Base-by-base conservation (phyloP, 2,113 vertebrate genomes). In the Steatornis caripensis region DNA sequence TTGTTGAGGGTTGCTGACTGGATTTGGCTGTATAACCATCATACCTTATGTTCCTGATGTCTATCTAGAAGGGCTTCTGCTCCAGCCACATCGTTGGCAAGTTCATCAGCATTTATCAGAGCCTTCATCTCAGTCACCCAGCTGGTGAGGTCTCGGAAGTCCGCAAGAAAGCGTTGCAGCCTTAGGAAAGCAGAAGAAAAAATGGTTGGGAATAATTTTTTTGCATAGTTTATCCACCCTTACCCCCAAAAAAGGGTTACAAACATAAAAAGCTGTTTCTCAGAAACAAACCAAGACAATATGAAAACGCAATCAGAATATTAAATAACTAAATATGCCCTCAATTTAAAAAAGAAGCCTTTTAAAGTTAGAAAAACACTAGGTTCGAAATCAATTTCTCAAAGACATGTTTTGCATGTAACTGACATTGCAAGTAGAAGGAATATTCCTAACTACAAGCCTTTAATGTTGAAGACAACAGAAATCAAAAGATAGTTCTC, bases 111-210 rank as follows among this genome's bases (percentile, higher is more conserved):
- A 37, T 99, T 99, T 93, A 99, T 99, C 80, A 99, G 98, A 75
- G 99, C 99, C 97, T 99, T 99, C 99, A 99, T 99, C 97, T 99
- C 99, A 0, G 99, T 99, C 88, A 99, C 99, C 99, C 99, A 99
- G 98, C 99, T 99, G 60, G 99, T 99, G 88, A 99, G 98, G 97
- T 99, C 99, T 43, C 99, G 98, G 95, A 99, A 99, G 97, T 99
- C 99, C 0, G 99, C 99, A 2, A 99, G 99, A 95, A 99, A 99
- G 36, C 99, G 99, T 96, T 99, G 99, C 70, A 99, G 98, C 93
- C 99, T 99, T 83, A 34, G 21, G 77, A 90, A 89, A 88, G 58
- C 55, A 37, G 54, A 46, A 77, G 51, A 6, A 57, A 79, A 72
- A 34, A 43, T 6, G 6, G 29, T 41, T 60, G 9, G 39, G 34